Evolutionary conservation across 2,888 invertebrate species (phyloP), one percentile per base, ranked within the genome.

Genomic region (Hypercompe scribonia): DNA sequence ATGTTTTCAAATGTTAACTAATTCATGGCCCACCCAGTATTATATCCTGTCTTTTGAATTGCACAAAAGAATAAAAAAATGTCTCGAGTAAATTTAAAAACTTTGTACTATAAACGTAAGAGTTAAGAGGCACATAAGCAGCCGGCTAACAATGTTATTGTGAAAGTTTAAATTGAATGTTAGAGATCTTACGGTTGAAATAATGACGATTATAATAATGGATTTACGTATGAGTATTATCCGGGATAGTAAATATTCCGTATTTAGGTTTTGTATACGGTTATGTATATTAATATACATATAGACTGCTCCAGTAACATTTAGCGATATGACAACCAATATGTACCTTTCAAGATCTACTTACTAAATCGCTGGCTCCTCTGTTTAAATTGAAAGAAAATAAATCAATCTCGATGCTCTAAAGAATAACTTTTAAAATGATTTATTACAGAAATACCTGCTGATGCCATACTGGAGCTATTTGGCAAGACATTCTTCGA

Each of bases 401-500:
- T 46, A 58, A 58, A 58, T 2, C 13, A 58, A 15, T 1, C 8
- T 58, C n/a, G n/a, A n/a, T 58, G 28, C 15, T 13, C 10, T 54
- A 11, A n/a, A 58, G 5, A 28, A 58, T 28, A 58, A 54, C 24
- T n/a, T 8, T 10, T 28, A 4, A 36, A n/a, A 65, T n/a, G n/a
- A 3, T 65, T 28, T 0, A 72, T 78, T 82, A 54, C 86, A 99
- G 99, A 98, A 90, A 98, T 98, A 79, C 98, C 99, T 50, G 99
- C 99, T 1, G 97, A 98, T 87, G 97, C 97, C 50, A 98, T 99
- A 83, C 93, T 99, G 85, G 99, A 99, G 90, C 94, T 98, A 8
- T 99, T 99, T 88, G 99, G 99, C 1, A 98, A 98, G 90, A 99
- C 98, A 85, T 99, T 99, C 94, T 99, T 99, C 90, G 99, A 99